A percentile compares a stretch with the other conserved stretches of the same genome.
These are phyloP conservation scores for Ceraclea dissimilis DNA, from an alignment of 2,888 invertebrate species.

Conservation along the genomic window DNA sequence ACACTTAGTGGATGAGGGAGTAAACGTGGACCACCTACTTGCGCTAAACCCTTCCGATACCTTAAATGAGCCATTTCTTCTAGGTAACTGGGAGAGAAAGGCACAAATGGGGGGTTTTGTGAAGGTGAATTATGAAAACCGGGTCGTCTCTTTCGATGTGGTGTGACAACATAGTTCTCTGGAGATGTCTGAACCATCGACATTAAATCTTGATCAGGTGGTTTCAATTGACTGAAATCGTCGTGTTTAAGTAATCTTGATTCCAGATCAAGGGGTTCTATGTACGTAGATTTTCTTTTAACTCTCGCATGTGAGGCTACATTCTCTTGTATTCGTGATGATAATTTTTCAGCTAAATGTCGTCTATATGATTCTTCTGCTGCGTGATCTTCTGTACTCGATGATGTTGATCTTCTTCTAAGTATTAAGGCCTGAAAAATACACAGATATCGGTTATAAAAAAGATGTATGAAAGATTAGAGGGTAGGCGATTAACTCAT, in stretches of 20 bases:
- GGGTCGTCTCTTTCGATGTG: slow-evolving; percentile 77
- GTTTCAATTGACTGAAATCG: slow-evolving; percentile 57
- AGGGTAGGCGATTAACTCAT: background rate
- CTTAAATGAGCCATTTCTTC: slow-evolving; percentile 61
- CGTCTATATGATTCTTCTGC: slow-evolving; percentile 51
- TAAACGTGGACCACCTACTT: slow-evolving; percentile 49
- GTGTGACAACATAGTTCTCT: slow-evolving; percentile 80
- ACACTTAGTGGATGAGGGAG: slow-evolving; percentile 57
- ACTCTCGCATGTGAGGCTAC: slow-evolving; percentile 40
- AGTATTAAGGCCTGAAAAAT: slow-evolving; percentile 30
- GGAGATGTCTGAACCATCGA: slow-evolving; percentile 64
- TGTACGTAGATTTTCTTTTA: slow-evolving; percentile 56
- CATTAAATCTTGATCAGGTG: slow-evolving; percentile 63
- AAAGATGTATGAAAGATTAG: background rate
- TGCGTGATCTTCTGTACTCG: slow-evolving; percentile 46
- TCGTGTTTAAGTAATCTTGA: slow-evolving; percentile 57
- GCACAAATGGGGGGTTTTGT: slow-evolving; percentile 81
- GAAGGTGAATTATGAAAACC: slow-evolving; percentile 84
- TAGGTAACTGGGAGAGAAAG: slow-evolving; percentile 68
- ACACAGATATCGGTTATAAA: background rate
- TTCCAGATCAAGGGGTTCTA: slow-evolving; percentile 64
- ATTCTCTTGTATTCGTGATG: slow-evolving; percentile 52
- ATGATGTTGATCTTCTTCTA: slow-evolving; percentile 45
- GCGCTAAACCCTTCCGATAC: slow-evolving; percentile 52
- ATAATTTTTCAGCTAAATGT: slow-evolving; percentile 53